A percentile compares a stretch with the other conserved stretches of the same genome.
These are phyloP conservation scores for Zaprionus obscuricornis DNA, from an alignment of 2,888 invertebrate genomes.

Conservation along the genomic window DNA sequence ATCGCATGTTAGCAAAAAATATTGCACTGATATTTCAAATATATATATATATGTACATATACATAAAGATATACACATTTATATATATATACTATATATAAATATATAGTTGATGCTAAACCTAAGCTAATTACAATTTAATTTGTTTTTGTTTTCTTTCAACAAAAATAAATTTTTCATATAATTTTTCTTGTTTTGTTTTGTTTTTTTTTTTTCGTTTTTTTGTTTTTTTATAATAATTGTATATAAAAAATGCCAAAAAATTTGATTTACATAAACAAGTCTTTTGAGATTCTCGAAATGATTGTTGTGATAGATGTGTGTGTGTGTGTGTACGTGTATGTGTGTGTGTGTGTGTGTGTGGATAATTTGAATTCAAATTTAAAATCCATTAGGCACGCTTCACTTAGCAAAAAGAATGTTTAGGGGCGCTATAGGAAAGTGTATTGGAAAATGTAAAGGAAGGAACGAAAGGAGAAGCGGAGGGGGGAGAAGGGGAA, in stretches of 20 bases:
- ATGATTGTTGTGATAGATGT: conserved; percentile 14
- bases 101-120: conserved; percentile 6
- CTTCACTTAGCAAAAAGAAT: no score
- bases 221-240: conserved; percentile 20
- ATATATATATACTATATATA: conserved; percentile 10
- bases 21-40: conserved; percentile 59
- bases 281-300: conserved; percentile 73
- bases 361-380: conserved; percentile 44
- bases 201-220: no score
- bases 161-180: conserved; percentile 1
- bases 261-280: conserved; percentile 52
- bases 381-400: conserved; percentile 66
- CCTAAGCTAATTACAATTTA: conserved; percentile 1
- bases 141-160: conserved; percentile 4
- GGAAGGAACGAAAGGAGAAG: no score
- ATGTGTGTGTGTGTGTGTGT: conserved; percentile 26
- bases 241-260: conserved; percentile 43
- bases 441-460: no score
- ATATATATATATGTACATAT: conserved; percentile 23
- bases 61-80: not conserved
- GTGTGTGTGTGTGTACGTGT: conserved; percentile 16
- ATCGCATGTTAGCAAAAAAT: conserved; percentile 62
- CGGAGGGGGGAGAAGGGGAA: no score
- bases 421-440: no score
- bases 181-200: no score